phyloP scores from a whole-genome alignment of 2,797 vertebrate species.

The Argentina silus region DNA sequence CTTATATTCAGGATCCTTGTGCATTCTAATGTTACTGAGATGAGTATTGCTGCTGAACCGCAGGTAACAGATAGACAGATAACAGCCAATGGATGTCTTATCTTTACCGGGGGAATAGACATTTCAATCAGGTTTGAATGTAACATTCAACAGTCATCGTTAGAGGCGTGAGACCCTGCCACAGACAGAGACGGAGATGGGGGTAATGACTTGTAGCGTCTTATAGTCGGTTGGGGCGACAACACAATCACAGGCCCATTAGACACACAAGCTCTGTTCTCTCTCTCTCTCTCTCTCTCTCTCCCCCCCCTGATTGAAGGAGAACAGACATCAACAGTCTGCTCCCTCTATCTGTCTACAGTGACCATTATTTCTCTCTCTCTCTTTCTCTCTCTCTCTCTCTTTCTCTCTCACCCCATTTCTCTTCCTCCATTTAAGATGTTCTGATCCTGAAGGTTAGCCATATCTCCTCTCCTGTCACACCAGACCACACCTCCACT shows the following conservation, averaged over 20 bases:
- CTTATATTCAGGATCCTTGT: neutral
- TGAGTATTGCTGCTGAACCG: neutral
- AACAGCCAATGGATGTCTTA: neutral
- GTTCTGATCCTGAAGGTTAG: conserved; percentile 7
- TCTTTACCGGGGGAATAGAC: too few relatives aligned
- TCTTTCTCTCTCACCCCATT: conserved; percentile 6
- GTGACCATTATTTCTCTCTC: neutral
- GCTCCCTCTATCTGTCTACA: neutral
- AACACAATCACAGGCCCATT: conserved; percentile 2
- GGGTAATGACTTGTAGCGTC: neutral
- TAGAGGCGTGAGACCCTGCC: too few relatives aligned
- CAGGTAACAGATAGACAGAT: neutral
- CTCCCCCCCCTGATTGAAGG: too few relatives aligned
- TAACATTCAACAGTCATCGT: too few relatives aligned
- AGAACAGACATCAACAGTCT: neutral
- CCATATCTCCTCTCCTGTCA: neutral
- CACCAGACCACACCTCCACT: neutral
- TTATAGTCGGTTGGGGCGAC: neutral
- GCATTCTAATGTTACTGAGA: neutral
- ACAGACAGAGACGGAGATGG: neutral
- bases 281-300: neutral
- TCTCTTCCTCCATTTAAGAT: neutral
- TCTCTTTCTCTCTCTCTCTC: neutral
- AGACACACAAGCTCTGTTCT: conserved; percentile 2
- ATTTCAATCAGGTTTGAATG: too few relatives aligned